Evolutionary conservation across 2,888 invertebrate species (phyloP), one percentile per base, ranked within the genome.

Genomic region (Mystacides longicornis): DNA sequence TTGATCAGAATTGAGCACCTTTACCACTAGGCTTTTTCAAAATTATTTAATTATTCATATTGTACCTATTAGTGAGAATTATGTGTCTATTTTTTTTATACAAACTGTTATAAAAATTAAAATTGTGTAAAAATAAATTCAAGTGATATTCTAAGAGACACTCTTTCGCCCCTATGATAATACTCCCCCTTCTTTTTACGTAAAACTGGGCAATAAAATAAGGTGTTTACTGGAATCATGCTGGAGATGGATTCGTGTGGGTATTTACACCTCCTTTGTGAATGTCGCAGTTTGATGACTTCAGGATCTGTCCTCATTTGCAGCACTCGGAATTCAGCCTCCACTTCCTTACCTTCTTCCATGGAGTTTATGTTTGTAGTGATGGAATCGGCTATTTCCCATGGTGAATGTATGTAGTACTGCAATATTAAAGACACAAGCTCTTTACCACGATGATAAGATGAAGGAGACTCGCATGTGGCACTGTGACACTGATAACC

Each of bases 381-480:
- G 14, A 73, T 72, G 0, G 75, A 72, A 0, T 76, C 76, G 0
- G 78, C 75, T 51, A 79, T 73, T 61, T 80, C 79, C 58, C 67
- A 76, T 0, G 79, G 77, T 1, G 78, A 78, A 61, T 80, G 80
- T 1, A 79, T 69, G 64, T 76, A 79, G 61, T 74, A 79, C 80
- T 80, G 69, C 0, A 59, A 60, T 20, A 45, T 16, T 3, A 31
- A 7, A 31, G 31, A 14, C 14, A 31, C 31, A 9, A 31, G 14
- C 31, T n/a, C n/a, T n/a, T n/a, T n/a, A n/a, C n/a, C n/a, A n/a
- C n/a, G n/a, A n/a, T n/a, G n/a, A n/a, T n/a, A n/a, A 19, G 37
- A 14, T 31, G 9, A 31, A 11, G 33, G 11, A 31, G 11, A 9
- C 11, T 31, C 33, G 33, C 11, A 11, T 31, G 33, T 31, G 33